phyloP scores from a whole-genome alignment of 2,888 invertebrate genomes.

The Andricus curvator region DNA sequence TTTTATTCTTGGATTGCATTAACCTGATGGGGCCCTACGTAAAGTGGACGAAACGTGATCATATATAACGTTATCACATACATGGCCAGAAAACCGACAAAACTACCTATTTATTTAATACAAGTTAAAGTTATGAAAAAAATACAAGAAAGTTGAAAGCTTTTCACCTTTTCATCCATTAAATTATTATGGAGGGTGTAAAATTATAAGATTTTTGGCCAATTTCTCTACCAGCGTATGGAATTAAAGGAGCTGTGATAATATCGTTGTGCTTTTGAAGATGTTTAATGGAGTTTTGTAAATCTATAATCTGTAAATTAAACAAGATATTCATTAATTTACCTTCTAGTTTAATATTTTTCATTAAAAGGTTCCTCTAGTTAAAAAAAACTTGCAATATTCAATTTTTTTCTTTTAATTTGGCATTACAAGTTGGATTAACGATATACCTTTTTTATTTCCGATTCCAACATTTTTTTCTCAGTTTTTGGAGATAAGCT shows the following conservation, averaged over 20 bases:
- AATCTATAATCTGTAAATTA: slow-evolving; percentile 80
- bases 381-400: too few relatives aligned
- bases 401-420: too few relatives aligned
- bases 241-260: slow-evolving; percentile 40
- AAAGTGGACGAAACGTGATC: too few relatives aligned
- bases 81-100: too few relatives aligned
- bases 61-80: too few relatives aligned
- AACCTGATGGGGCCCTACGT: too few relatives aligned
- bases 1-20: too few relatives aligned
- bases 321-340: slow-evolving; percentile 20
- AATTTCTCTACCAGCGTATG: slow-evolving; percentile 38
- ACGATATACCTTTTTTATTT: slow-evolving; percentile 81
- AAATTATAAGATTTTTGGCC: slow-evolving; percentile 4
- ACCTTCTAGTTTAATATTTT: not conserved
- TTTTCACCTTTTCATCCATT: not conserved
- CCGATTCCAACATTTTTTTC: slow-evolving; percentile 80
- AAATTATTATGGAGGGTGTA: slow-evolving; percentile 57
- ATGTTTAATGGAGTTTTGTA: slow-evolving; percentile 80
- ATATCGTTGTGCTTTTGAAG: slow-evolving; percentile 74
- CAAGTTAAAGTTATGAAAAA: too few relatives aligned
- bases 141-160: too few relatives aligned
- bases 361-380: too few relatives aligned
- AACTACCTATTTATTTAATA: too few relatives aligned
- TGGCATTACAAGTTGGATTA: too few relatives aligned
- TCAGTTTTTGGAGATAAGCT: slow-evolving; percentile 78